phyloP scores from a whole-genome alignment of 1,140 invertebrate genomes.

The Gyrodactylus bullatarudis region DNA sequence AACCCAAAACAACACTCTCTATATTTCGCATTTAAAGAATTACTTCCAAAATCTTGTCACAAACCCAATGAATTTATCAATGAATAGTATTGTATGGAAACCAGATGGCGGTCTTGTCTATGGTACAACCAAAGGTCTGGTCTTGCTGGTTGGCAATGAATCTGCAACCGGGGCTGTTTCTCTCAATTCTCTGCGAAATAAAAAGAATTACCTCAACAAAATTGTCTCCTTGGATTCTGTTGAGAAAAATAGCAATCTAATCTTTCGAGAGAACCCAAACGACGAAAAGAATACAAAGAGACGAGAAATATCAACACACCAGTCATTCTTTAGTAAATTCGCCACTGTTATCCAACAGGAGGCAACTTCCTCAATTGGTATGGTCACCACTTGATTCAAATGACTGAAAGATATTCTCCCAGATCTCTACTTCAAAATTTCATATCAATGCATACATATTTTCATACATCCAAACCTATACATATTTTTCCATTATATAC shows the following conservation, averaged over 20 bases:
- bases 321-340: neutral
- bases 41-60: neutral
- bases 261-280: neutral
- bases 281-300: neutral
- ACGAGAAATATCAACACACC: neutral
- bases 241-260: neutral
- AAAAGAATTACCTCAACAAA: neutral
- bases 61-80: neutral
- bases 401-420: too few relatives aligned
- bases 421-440: too few relatives aligned
- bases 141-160: neutral
- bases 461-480: too few relatives aligned
- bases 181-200: neutral
- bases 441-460: too few relatives aligned
- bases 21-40: neutral
- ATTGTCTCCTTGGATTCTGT: neutral
- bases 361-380: too few relatives aligned
- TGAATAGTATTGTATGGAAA: neutral
- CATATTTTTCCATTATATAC: too few relatives aligned
- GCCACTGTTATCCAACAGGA: too few relatives aligned
- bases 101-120: neutral
- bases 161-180: neutral
- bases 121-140: neutral
- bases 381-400: too few relatives aligned
- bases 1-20: neutral